These are phyloP conservation scores for Triplophysa rosa DNA, from an alignment of 2,113 vertebrate genomes.

Conservation along the genomic window DNA sequence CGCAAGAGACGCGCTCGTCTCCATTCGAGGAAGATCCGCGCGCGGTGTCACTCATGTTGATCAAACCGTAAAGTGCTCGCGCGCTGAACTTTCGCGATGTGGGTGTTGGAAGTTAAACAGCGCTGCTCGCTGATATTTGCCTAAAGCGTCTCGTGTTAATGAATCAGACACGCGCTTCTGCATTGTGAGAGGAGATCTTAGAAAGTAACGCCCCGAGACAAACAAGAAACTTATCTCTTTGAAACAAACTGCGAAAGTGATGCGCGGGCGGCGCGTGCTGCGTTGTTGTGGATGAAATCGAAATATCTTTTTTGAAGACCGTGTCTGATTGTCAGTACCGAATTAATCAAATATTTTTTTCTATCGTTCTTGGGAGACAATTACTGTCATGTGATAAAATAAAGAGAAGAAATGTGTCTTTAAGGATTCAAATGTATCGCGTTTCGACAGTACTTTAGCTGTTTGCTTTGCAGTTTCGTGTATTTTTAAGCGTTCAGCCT, in stretches of 20 bases:
- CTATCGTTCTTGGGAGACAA: constrained; percentile 24
- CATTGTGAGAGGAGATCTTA: constrained; percentile 39
- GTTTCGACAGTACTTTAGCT: constrained; percentile 22
- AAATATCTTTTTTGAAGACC: constrained; percentile 16
- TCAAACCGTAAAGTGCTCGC: constrained; percentile 56
- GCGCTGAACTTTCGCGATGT: constrained; percentile 58
- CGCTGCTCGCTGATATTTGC: constrained; percentile 61
- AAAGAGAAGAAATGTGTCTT: neutral
- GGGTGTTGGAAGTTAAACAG: constrained; percentile 67
- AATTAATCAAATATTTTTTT: constrained; percentile 9
- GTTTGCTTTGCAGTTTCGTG: constrained; percentile 4
- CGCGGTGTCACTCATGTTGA: constrained; percentile 61
- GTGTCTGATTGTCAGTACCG: neutral
- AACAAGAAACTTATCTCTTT: constrained; percentile 65
- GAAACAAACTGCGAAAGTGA: constrained; percentile 60
- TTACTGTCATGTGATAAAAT: neutral
- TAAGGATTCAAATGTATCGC: constrained; percentile 12
- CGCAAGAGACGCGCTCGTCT: constrained; percentile 56
- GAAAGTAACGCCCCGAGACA: constrained; percentile 62
- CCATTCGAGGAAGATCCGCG: constrained; percentile 62
- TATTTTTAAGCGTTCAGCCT: neutral
- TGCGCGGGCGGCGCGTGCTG: constrained; percentile 30
- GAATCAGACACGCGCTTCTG: constrained; percentile 63
- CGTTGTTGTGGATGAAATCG: constrained; percentile 36
- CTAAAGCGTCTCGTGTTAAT: constrained; percentile 68